Percentiles rank a stretch among this genome's conserved stretches.
phyloP scores from a whole-genome alignment of 2,888 invertebrate genomes.

The Cacoxenus indagator region DNA sequence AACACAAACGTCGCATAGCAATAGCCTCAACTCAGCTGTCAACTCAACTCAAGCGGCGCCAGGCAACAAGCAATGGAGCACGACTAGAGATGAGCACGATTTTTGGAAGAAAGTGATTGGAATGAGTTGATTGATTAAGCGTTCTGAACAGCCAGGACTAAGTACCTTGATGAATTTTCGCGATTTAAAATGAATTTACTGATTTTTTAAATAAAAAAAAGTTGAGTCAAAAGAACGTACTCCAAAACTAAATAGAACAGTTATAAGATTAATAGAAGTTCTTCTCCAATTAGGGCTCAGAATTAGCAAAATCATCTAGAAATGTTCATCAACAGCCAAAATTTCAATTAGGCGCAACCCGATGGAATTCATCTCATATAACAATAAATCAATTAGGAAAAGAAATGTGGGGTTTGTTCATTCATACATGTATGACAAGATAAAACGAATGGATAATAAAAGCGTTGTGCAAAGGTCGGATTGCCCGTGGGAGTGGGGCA shows the following conservation, averaged over 20 bases:
- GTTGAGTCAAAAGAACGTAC: too few relatives aligned
- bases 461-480: neutral
- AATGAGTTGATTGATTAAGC: constrained; percentile 5
- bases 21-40: constrained; percentile 30
- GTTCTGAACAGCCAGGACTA: constrained; percentile 12
- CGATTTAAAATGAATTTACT: constrained; percentile 27
- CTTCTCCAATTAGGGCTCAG: constrained; percentile 31
- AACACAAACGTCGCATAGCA: neutral
- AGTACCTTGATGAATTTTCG: constrained; percentile 31
- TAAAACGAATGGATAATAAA: constrained; percentile 33
- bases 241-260: too few relatives aligned
- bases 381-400: too few relatives aligned
- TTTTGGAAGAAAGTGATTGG: neutral
- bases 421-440: constrained; percentile 65
- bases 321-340: constrained; percentile 26
- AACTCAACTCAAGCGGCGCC: constrained; percentile 3
- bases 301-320: constrained; percentile 47
- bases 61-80: constrained; percentile 4
- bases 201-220: too few relatives aligned
- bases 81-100: neutral
- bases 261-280: too few relatives aligned
- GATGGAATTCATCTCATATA: too few relatives aligned
- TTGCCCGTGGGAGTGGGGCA: neutral
- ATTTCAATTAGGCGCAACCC: constrained; percentile 47
- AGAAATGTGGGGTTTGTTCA: too few relatives aligned